A percentile compares a stretch with the other conserved stretches of the same genome.
Evolutionary conservation across 2,113 vertebrate species (phyloP).

Genomic region (Lophotis ruficrista): DNA sequence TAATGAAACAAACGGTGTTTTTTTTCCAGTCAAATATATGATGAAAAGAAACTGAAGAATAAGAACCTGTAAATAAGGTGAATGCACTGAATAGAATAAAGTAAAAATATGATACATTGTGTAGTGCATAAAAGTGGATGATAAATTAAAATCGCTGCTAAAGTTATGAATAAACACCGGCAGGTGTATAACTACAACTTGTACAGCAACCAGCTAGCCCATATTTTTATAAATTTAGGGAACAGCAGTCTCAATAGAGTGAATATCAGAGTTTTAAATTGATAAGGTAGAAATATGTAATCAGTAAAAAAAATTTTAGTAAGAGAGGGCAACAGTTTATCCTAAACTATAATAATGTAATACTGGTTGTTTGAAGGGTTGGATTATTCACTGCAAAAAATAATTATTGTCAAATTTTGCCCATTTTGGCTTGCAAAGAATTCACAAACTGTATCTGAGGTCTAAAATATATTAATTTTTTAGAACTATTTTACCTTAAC

Average conservation of each 20-base stretch:
- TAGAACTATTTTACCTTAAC: not conserved
- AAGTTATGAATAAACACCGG: not conserved
- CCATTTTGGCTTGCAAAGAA: not conserved
- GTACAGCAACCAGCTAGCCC: not conserved
- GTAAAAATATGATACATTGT: not conserved
- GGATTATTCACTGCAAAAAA: not conserved
- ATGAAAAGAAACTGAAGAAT: constrained; percentile 24
- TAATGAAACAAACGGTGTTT: not conserved
- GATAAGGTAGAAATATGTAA: not conserved
- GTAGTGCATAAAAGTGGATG: not conserved
- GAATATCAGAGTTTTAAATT: not conserved
- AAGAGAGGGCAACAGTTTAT: not conserved
- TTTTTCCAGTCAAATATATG: not conserved
- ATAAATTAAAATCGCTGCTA: not conserved
- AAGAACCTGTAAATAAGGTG: not conserved
- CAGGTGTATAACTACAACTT: not conserved
- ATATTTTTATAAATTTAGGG: not conserved
- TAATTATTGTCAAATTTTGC: not conserved
- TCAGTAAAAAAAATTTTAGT: not conserved
- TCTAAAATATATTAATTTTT: not conserved
- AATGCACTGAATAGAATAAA: not conserved
- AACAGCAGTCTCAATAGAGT: not conserved
- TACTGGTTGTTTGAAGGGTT: not conserved
- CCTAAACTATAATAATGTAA: not conserved
- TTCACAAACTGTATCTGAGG: not conserved